Conservation (phyloP, 2,888 invertebrate species). For the Andrena praecox region DNA sequence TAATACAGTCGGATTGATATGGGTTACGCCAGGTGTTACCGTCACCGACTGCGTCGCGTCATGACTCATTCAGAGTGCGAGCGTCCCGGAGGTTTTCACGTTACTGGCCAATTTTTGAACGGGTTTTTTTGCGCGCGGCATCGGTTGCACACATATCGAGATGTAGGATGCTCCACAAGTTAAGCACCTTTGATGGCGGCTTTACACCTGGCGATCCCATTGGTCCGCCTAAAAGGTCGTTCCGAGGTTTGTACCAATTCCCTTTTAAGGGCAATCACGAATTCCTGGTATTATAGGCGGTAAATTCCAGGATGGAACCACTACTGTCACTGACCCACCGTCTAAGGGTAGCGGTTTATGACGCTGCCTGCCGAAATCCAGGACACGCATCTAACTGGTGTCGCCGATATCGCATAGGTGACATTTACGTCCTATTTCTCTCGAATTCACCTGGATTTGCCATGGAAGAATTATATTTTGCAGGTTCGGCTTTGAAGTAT, state of each 20-base stretch:
- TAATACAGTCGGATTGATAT: neutral
- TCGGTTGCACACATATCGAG: too few relatives aligned
- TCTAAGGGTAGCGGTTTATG: slow-evolving; percentile 11
- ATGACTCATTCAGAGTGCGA: neutral
- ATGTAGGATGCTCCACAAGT: neutral
- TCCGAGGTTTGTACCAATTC: neutral
- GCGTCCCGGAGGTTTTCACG: neutral
- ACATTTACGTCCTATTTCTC: too few relatives aligned
- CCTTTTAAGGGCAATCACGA: neutral
- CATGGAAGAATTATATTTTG: too few relatives aligned
- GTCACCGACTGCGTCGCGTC: neutral
- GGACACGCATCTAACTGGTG: too few relatives aligned
- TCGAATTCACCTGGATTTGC: too few relatives aligned
- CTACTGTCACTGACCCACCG: neutral
- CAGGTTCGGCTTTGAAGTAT: too few relatives aligned
- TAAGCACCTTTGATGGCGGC: neutral
- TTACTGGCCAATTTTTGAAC: neutral
- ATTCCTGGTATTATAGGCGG: neutral
- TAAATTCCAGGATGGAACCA: neutral
- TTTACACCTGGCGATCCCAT: neutral
- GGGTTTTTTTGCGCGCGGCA: too few relatives aligned
- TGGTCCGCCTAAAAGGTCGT: neutral
- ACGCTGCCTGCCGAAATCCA: neutral
- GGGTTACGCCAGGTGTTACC: neutral
- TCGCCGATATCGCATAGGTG: too few relatives aligned